A percentile compares a stretch with the other conserved stretches of the same genome.
Conservation (phyloP, 2,797 vertebrate species). For the Epinephelus awoara region DNA sequence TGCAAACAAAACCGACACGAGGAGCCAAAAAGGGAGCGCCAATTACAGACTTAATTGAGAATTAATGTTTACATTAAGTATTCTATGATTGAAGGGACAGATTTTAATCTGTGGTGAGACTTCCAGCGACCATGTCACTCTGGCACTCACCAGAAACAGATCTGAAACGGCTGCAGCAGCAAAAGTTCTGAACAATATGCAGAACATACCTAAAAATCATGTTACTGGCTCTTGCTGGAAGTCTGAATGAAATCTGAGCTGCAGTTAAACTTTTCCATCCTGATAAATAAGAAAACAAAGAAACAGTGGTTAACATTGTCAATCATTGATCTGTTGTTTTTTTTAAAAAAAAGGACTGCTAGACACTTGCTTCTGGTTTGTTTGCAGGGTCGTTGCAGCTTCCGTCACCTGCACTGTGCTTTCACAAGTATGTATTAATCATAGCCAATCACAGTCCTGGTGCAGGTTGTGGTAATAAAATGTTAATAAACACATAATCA, state of each 20-base stretch:
- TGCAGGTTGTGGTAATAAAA: constrained; percentile 31
- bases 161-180: constrained; percentile 24
- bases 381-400: constrained; percentile 23
- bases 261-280: constrained; percentile 23
- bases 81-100: constrained; percentile 11
- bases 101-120: constrained; percentile 13
- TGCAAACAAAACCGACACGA: neutral
- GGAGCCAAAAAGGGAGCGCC: neutral
- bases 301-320: constrained; percentile 38
- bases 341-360: constrained; percentile 1
- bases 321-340: neutral
- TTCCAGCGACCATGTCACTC: neutral
- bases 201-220: neutral
- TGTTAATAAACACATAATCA: constrained; percentile 43
- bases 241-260: constrained; percentile 6
- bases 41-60: neutral
- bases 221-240: constrained; percentile 11
- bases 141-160: constrained; percentile 1
- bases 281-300: constrained; percentile 44
- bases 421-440: constrained; percentile 1
- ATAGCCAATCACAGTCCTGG: constrained; percentile 1
- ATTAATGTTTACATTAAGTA: constrained; percentile 23
- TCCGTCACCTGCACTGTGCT: constrained; percentile 25
- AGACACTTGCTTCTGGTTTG: constrained; percentile 10
- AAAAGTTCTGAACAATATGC: neutral